phyloP scores from a whole-genome alignment of 2,113 vertebrate species.

The Vireo altiloquus region DNA sequence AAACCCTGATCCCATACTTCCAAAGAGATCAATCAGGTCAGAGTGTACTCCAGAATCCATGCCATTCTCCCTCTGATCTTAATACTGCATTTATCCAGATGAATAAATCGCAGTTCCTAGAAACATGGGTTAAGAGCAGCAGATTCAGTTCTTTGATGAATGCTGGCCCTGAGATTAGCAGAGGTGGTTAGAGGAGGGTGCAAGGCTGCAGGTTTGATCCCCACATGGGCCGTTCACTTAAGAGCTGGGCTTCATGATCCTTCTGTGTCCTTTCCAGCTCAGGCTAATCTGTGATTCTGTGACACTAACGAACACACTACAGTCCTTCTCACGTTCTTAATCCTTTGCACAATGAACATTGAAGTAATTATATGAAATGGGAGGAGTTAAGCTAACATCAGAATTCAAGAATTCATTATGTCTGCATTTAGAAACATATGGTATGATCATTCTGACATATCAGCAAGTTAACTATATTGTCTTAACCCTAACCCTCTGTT shows the following conservation, averaged over 20 bases:
- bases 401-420: neutral
- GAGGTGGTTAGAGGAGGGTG: neutral
- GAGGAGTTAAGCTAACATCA: neutral
- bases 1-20: neutral
- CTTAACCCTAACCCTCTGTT: neutral
- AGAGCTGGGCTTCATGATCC: neutral
- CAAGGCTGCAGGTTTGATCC: neutral
- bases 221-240: fast-evolving
- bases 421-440: neutral
- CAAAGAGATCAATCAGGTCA: neutral
- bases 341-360: neutral
- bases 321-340: neutral
- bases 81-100: neutral
- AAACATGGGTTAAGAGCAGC: neutral
- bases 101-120: neutral
- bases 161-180: neutral
- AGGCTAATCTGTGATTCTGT: too few species aligned
- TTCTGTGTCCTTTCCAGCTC: neutral
- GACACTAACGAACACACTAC: neutral
- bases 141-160: neutral
- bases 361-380: neutral
- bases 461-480: neutral
- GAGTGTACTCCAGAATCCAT: neutral
- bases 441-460: neutral
- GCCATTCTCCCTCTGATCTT: neutral